phyloP scores from a whole-genome alignment of 2,113 vertebrate genomes.

The Thalassoma bifasciatum region DNA sequence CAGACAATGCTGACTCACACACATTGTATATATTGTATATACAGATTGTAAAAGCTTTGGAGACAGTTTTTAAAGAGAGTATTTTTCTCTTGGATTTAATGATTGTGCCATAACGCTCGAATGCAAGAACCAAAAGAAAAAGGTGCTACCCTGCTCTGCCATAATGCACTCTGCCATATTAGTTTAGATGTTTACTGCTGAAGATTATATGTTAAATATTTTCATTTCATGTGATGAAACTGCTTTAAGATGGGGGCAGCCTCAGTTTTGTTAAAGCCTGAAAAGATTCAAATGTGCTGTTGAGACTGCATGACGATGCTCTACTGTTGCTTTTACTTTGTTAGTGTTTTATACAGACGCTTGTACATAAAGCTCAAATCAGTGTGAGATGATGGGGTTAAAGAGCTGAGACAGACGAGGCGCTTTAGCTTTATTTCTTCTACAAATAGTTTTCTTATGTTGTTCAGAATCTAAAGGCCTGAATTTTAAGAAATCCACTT shows the following conservation, averaged over 20 bases:
- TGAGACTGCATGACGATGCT: conserved; percentile 19
- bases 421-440: no score
- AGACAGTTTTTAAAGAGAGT: conserved; percentile 47
- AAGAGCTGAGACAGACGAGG: no score
- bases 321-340: conserved; percentile 1
- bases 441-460: no score
- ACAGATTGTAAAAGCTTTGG: conserved; percentile 36
- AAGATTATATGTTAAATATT: background rate
- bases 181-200: conserved; percentile 29
- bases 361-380: background rate
- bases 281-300: background rate
- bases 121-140: conserved; percentile 20
- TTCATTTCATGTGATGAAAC: background rate
- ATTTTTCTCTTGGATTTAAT: conserved; percentile 51
- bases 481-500: no score
- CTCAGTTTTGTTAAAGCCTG: conserved; percentile 9
- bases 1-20: conserved; percentile 2
- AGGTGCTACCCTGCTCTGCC: conserved; percentile 38
- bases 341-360: background rate
- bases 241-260: conserved; percentile 1
- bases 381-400: background rate
- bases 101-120: conserved; percentile 45
- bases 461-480: no score
- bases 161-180: conserved; percentile 16
- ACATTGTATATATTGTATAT: conserved; percentile 41